Conservation (phyloP, 1,140 invertebrate species). For the Macrocentrus cingulum region DNA sequence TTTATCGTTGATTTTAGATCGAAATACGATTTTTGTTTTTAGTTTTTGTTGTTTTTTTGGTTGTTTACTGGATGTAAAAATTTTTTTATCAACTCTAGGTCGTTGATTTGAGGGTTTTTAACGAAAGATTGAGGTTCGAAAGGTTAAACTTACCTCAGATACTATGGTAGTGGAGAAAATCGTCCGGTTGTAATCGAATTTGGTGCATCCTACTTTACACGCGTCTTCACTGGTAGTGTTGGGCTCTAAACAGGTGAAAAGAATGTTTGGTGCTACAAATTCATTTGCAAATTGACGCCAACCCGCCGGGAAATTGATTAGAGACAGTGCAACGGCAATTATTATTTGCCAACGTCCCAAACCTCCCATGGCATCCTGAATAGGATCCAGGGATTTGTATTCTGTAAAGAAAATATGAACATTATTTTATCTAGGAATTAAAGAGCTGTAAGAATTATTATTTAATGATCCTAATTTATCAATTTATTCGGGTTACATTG, state of each 20-base stretch:
- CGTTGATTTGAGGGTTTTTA: no score
- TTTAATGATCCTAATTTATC: no score
- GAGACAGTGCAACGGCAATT: constrained; percentile 66
- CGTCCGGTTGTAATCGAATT: constrained; percentile 65
- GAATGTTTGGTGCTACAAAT: constrained; percentile 67
- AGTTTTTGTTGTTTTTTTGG: no score
- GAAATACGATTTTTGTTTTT: no score
- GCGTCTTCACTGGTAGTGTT: constrained; percentile 29
- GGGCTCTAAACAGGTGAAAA: constrained; percentile 38
- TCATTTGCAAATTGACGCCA: constrained; percentile 69
- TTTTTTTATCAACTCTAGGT: no score
- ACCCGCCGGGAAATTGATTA: constrained; percentile 68
- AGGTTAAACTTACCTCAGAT: no score
- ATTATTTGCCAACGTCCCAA: constrained; percentile 65
- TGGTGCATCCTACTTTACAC: constrained; percentile 54
- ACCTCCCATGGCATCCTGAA: constrained; percentile 57
- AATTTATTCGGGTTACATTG: no score
- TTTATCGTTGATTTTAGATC: no score
- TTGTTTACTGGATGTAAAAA: no score
- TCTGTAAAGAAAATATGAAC: constrained; percentile 7
- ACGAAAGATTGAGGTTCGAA: no score
- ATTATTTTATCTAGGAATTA: no score
- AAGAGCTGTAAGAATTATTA: no score
- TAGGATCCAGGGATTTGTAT: constrained; percentile 11
- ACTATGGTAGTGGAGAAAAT: constrained; percentile 72